Evolutionary conservation across 2,113 vertebrate genomes (phyloP).

Genomic region (Lepus timidus): DNA sequence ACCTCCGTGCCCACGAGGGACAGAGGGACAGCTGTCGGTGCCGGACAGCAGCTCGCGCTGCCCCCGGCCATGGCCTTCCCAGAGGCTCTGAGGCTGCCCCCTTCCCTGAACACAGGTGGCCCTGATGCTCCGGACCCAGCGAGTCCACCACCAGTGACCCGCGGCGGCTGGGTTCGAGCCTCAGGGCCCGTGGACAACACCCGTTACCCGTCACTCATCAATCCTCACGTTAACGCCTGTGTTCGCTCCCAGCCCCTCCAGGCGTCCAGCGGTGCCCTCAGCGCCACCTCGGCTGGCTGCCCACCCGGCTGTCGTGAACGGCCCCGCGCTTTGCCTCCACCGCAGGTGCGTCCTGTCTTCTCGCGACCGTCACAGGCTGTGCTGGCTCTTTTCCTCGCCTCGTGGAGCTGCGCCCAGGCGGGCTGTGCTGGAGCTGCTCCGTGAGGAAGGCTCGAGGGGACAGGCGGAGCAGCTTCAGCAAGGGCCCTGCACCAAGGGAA

Average conservation of each 20-base stretch:
- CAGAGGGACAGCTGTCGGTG: background rate
- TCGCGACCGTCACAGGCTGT: background rate
- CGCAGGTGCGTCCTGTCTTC: background rate
- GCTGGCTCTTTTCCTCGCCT: background rate
- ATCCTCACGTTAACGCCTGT: fast-evolving
- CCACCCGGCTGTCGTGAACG: background rate
- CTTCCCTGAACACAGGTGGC: background rate
- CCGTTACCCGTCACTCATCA: background rate
- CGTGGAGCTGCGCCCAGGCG: background rate
- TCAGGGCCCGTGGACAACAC: background rate
- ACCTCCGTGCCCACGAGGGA: background rate
- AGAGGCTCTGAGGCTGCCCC: background rate
- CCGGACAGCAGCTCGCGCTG: background rate
- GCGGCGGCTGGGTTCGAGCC: background rate
- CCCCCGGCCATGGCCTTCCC: background rate
- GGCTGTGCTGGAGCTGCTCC: background rate
- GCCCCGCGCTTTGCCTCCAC: background rate
- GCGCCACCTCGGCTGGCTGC: background rate
- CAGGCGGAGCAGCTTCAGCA: background rate
- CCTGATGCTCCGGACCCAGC: background rate
- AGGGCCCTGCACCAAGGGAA: background rate
- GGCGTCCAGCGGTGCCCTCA: too few species aligned
- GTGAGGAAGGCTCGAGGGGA: background rate
- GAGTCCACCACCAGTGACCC: fast-evolving
- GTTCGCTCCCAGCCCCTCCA: background rate